phyloP scores from a whole-genome alignment of 1,140 invertebrate genomes.

The Pectinophora gossypiella region DNA sequence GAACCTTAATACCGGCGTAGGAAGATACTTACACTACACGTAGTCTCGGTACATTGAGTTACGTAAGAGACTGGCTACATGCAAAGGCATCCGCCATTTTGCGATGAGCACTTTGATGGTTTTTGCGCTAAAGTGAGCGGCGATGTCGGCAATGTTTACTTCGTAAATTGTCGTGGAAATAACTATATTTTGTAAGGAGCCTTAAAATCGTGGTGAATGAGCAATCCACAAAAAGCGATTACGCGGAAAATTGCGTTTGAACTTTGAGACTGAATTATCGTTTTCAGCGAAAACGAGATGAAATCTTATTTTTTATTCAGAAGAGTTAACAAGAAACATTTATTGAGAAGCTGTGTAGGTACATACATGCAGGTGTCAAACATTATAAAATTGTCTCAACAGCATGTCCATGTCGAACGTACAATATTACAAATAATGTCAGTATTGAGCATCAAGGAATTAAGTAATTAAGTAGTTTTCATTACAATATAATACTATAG shows the following conservation, averaged over 20 bases:
- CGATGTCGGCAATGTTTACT: conserved; percentile 24
- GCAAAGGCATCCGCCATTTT: conserved; percentile 50
- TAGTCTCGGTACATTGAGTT: conserved; percentile 23
- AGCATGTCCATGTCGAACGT: too few relatives aligned
- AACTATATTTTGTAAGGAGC: conserved; percentile 17
- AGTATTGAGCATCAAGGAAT: too few relatives aligned
- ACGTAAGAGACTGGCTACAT: conserved; percentile 35
- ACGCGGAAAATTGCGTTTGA: conserved; percentile 5
- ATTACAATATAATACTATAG: too few relatives aligned
- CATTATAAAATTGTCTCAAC: too few relatives aligned
- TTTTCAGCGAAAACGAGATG: too few relatives aligned
- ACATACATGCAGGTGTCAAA: too few relatives aligned
- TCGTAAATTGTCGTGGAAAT: conserved; percentile 22
- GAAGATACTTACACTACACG: conserved; percentile 24
- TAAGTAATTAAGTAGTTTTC: too few relatives aligned
- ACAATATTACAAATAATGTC: too few relatives aligned
- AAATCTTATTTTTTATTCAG: too few relatives aligned
- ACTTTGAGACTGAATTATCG: background rate
- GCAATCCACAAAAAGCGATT: conserved; percentile 7
- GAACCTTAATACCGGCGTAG: conserved; percentile 25
- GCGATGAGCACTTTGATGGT: conserved; percentile 40
- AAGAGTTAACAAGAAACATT: too few relatives aligned
- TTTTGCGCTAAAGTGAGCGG: conserved; percentile 49
- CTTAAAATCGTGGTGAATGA: conserved; percentile 10
- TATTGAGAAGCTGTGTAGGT: too few relatives aligned